These are phyloP conservation scores for Arvicola amphibius DNA, from an alignment of 2,797 vertebrate species.

Conservation along the genomic window DNA sequence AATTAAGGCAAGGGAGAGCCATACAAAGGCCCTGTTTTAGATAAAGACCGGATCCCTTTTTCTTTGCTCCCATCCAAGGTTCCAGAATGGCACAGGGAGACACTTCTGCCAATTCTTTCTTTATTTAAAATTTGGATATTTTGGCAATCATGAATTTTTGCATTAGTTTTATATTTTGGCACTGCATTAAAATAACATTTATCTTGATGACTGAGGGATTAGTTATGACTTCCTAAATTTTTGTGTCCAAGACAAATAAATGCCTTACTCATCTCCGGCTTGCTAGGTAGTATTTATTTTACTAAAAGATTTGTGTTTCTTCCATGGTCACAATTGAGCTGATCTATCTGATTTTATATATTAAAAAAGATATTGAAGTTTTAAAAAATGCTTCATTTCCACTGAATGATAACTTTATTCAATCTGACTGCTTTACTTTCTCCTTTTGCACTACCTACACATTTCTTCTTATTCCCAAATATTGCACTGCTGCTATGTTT, in stretches of 20 bases:
- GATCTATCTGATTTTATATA: slow-evolving; percentile 80
- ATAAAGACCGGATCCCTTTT: slow-evolving; percentile 12
- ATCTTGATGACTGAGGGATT: not conserved
- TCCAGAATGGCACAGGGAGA: not conserved
- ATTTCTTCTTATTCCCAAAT: slow-evolving; percentile 4
- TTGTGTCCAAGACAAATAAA: not conserved
- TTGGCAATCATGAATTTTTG: slow-evolving; percentile 37
- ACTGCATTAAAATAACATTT: slow-evolving; percentile 25
- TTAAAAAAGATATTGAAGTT: slow-evolving; percentile 82
- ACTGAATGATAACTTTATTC: not conserved
- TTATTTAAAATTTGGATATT: slow-evolving; percentile 47
- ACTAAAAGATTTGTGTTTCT: slow-evolving; percentile 74
- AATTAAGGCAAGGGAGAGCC: not conserved
- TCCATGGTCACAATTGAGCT: slow-evolving; percentile 65
- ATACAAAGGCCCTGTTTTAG: not conserved
- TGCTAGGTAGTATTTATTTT: slow-evolving; percentile 75
- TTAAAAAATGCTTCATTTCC: not conserved
- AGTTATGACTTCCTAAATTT: slow-evolving; percentile 31
- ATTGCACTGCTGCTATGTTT: not conserved
- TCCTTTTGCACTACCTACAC: not conserved
- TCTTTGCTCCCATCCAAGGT: not conserved
- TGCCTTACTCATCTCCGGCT: not conserved
- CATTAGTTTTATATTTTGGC: slow-evolving; percentile 6
- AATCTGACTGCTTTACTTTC: not conserved
- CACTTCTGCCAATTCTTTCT: not conserved